These are phyloP conservation scores for Spea multiplicata DNA, from an alignment of 2,113 vertebrate species.

Conservation along the genomic window DNA sequence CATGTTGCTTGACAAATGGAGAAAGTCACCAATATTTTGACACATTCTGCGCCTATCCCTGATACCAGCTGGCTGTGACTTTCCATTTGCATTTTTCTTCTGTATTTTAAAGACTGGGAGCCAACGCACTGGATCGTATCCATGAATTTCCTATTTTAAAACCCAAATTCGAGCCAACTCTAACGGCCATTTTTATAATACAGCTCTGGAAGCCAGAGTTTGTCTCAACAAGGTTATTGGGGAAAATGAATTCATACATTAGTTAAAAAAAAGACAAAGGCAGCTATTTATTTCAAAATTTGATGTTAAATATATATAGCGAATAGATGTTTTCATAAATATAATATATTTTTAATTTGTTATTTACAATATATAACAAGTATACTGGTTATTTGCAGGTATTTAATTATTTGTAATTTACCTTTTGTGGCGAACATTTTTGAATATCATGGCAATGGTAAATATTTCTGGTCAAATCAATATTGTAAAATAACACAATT, in stretches of 20 bases:
- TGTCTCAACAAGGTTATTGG: slow-evolving; percentile 62
- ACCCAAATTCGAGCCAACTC: slow-evolving; percentile 72
- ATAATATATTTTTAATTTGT: too few relatives aligned
- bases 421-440: too few relatives aligned
- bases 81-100: slow-evolving; percentile 78
- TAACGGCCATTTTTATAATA: slow-evolving; percentile 72
- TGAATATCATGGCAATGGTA: too few relatives aligned
- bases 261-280: slow-evolving; percentile 6
- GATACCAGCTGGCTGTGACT: slow-evolving; percentile 97
- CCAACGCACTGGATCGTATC: slow-evolving; percentile 88
- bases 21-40: slow-evolving; percentile 86
- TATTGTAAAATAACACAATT: too few relatives aligned
- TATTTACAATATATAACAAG: too few relatives aligned
- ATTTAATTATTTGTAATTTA: too few relatives aligned
- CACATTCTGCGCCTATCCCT: slow-evolving; percentile 78
- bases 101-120: slow-evolving; percentile 94
- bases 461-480: too few relatives aligned
- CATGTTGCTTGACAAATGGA: slow-evolving; percentile 78
- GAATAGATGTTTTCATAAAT: too few relatives aligned
- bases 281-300: background rate
- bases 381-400: too few relatives aligned
- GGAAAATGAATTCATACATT: slow-evolving; percentile 32
- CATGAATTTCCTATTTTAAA: slow-evolving; percentile 79
- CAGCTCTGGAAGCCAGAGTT: slow-evolving; percentile 66
- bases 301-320: background rate